phyloP scores from a whole-genome alignment of 92 coral and sea anemone species.

The Pocillopora meandrina region DNA sequence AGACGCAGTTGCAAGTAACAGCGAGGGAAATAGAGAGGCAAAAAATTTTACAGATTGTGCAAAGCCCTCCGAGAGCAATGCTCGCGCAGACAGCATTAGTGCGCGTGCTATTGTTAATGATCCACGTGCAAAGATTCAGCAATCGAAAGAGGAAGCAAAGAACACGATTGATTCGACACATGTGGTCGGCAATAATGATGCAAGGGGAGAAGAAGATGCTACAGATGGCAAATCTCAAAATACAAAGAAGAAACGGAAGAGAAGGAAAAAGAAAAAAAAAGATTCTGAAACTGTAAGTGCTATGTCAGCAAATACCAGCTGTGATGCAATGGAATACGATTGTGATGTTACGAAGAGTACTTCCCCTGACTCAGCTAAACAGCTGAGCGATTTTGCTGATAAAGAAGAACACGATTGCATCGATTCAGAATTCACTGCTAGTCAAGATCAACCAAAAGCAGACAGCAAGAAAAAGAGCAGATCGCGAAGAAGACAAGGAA shows the following conservation, averaged over 20 bases:
- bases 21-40: background rate
- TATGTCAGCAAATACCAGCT: slow-evolving; percentile 9
- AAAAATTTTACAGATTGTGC: slow-evolving; percentile 1
- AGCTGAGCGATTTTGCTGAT: background rate
- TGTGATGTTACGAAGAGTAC: slow-evolving; percentile 6
- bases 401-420: background rate
- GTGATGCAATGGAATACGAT: slow-evolving; percentile 15
- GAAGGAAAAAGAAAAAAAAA: slow-evolving; percentile 51
- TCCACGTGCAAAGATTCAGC: background rate
- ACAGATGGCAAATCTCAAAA: background rate
- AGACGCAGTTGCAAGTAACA: background rate
- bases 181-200: slow-evolving; percentile 13
- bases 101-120: background rate
- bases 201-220: background rate
- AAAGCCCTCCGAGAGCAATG: background rate
- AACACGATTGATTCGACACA: background rate
- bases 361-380: slow-evolving; percentile 17
- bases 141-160: background rate
- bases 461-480: slow-evolving; percentile 31
- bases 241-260: slow-evolving; percentile 54
- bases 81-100: background rate
- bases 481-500: slow-evolving; percentile 26
- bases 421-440: background rate
- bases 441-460: background rate
- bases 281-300: slow-evolving; percentile 5